These are phyloP conservation scores for Trichoplusia ni DNA, from an alignment of 1,140 invertebrate genomes.

Conservation along the genomic window DNA sequence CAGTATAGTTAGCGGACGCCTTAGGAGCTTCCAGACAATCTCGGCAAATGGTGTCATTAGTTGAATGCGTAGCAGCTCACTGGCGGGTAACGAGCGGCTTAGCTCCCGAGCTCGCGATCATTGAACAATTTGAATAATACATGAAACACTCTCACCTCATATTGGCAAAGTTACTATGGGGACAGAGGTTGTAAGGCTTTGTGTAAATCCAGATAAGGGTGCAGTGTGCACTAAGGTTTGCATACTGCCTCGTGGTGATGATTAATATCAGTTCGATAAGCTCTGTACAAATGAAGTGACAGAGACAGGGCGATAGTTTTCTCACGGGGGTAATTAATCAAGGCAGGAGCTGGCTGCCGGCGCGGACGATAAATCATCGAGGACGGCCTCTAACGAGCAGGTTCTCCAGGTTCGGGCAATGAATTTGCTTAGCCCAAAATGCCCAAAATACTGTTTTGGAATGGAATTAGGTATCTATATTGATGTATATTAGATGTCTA, in stretches of 20 bases:
- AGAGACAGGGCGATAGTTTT: slow-evolving; percentile 58
- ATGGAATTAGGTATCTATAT: too few species aligned
- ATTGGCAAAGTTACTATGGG: neutral
- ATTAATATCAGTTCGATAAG: slow-evolving; percentile 54
- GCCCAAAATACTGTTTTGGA: neutral
- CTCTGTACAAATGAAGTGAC: slow-evolving; percentile 52
- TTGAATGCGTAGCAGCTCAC: slow-evolving; percentile 48
- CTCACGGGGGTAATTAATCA: slow-evolving; percentile 64
- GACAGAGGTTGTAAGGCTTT: neutral
- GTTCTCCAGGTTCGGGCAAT: slow-evolving; percentile 18
- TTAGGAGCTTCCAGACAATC: slow-evolving; percentile 48
- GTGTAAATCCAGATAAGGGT: neutral
- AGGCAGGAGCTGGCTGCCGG: slow-evolving; percentile 37
- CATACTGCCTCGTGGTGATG: slow-evolving; percentile 29
- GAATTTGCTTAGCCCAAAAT: slow-evolving; percentile 30
- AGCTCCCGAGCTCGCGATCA: slow-evolving; percentile 44
- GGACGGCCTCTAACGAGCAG: slow-evolving; percentile 42
- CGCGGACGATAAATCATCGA: slow-evolving; percentile 55
- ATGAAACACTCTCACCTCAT: slow-evolving; percentile 40
- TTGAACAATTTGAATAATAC: slow-evolving; percentile 66
- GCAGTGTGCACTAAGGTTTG: neutral
- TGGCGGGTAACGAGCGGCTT: slow-evolving; percentile 45
- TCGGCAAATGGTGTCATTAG: slow-evolving; percentile 64
- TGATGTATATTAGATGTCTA: too few species aligned
- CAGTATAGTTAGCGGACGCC: slow-evolving; percentile 38